Evolutionary conservation across 1,140 invertebrate species (phyloP).

Genomic region (Araneus ventricosus): DNA sequence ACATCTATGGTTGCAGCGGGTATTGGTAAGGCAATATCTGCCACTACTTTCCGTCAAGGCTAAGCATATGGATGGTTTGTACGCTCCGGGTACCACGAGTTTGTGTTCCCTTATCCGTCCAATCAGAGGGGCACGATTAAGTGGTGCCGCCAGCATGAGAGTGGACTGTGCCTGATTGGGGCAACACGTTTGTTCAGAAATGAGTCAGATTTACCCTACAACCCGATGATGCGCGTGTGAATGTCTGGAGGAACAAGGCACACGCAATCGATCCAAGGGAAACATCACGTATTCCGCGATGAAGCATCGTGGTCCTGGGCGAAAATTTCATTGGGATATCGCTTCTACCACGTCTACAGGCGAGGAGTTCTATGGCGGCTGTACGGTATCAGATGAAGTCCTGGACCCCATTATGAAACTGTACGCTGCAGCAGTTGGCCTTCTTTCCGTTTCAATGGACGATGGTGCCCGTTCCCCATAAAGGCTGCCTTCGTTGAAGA

Average conservation of each 20-base stretch:
- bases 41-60: not conserved
- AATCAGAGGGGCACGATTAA: not conserved
- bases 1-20: not conserved
- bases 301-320: no score
- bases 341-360: not conserved
- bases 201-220: not conserved
- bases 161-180: not conserved
- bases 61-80: not conserved
- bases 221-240: no score
- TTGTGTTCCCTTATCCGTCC: not conserved
- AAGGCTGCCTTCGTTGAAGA: not conserved
- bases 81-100: no score
- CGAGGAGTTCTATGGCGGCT: not conserved
- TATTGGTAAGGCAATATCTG: slow-evolving; percentile 19
- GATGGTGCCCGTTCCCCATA: not conserved
- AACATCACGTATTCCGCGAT: not conserved
- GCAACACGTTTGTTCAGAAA: not conserved
- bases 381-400: not conserved
- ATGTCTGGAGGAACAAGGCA: not conserved
- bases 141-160: no score
- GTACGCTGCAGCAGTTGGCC: not conserved
- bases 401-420: no score
- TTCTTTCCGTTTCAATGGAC: no score
- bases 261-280: not conserved
- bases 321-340: not conserved